phyloP scores from a whole-genome alignment of 2,797 vertebrate species.

The Alca torda region DNA sequence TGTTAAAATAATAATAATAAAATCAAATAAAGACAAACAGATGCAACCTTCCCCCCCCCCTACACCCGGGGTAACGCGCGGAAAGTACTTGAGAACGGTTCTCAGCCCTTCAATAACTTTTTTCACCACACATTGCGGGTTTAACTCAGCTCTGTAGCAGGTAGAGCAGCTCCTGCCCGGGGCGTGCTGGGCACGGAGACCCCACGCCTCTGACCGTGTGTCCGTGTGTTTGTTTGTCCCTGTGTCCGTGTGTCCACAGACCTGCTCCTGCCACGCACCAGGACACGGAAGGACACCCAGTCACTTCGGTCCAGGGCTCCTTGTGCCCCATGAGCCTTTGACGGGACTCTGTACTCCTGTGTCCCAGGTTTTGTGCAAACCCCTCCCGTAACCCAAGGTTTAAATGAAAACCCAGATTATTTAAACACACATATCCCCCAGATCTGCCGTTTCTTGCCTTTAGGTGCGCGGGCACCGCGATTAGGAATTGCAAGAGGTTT shows the following conservation, averaged over 20 bases:
- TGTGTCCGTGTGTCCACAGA: too few species aligned
- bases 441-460: rapidly evolving
- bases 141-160: neutral
- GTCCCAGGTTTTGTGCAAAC: neutral
- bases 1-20: neutral
- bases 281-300: neutral
- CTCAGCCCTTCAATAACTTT: neutral
- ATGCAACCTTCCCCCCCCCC: neutral
- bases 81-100: neutral
- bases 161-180: neutral
- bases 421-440: rapidly evolving
- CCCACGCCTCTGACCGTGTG: too few species aligned
- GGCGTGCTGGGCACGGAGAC: neutral
- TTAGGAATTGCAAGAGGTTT: neutral
- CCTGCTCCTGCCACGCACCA: too few species aligned
- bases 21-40: neutral
- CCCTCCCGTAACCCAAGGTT: neutral
- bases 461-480: rapidly evolving
- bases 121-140: neutral
- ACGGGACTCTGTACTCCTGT: rapidly evolving
- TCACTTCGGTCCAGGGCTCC: neutral
- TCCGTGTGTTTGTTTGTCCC: too few species aligned
- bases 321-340: neutral
- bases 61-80: rapidly evolving
- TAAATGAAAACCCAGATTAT: too few species aligned